Conservation (phyloP, 2,113 vertebrate species). For the Tretioscincus oriximinensis region DNA sequence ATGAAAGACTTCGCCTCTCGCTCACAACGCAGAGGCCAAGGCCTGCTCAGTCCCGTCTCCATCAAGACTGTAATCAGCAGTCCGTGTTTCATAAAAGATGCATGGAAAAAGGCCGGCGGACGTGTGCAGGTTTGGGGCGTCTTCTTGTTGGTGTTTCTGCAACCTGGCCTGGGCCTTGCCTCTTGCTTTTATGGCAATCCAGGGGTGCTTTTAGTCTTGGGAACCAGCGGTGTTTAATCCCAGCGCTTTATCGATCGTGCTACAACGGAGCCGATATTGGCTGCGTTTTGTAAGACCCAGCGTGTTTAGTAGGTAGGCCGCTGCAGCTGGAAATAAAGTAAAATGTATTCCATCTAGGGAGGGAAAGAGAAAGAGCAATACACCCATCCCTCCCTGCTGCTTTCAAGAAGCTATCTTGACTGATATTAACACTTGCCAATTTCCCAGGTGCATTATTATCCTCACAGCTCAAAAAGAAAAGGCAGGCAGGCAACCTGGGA, state of each 20-base stretch:
- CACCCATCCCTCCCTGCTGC: constrained; percentile 35
- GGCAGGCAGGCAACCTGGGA: constrained; percentile 43
- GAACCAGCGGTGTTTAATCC: constrained; percentile 60
- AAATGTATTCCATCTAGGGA: constrained; percentile 51
- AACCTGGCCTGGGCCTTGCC: constrained; percentile 35
- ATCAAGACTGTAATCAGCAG: constrained; percentile 64
- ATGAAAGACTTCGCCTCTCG: constrained; percentile 58
- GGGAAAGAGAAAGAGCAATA: constrained; percentile 26
- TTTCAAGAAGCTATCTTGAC: constrained; percentile 59
- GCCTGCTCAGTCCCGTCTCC: constrained; percentile 55
- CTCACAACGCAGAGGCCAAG: constrained; percentile 54
- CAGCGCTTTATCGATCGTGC: constrained; percentile 51
- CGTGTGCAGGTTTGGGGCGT: constrained; percentile 28
- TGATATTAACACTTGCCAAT: constrained; percentile 37
- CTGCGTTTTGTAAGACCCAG: constrained; percentile 49
- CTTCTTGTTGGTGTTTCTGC: constrained; percentile 26
- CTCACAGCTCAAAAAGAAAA: constrained; percentile 42
- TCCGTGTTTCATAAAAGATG: constrained; percentile 55
- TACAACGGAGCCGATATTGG: constrained; percentile 49
- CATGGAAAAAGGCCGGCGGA: constrained; percentile 50
- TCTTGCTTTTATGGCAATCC: constrained; percentile 50
- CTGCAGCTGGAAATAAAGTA: constrained; percentile 51
- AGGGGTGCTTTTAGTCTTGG: constrained; percentile 56
- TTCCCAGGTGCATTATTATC: constrained; percentile 48
- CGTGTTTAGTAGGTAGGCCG: constrained; percentile 46